Base-by-base conservation (phyloP, 2,888 invertebrate species). In the Cephus rjabovi region DNA sequence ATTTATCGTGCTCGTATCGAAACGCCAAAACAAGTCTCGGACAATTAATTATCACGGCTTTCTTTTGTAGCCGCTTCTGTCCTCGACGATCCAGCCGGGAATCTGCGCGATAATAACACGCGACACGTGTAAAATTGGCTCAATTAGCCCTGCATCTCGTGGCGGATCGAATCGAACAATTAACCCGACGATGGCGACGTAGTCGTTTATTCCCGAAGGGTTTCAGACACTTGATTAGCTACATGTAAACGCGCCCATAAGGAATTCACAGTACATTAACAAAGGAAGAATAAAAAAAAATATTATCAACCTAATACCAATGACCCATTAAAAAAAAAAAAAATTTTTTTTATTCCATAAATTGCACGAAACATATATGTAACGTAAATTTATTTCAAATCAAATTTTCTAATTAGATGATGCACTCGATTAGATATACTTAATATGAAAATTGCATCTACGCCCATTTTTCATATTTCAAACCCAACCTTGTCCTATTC, bases 41-140 rank as follows among this genome's bases (percentile, higher is more conserved):
- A 33, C 31, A 15, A 71, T 71, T 71, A 71, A 71, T 71, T 71
- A 31, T 71, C 71, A 71, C 71, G 71, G 71, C 33, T 71, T 12
- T 71, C 33, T 15, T 71, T 33, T 9, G 71, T 15, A 3, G 71
- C 71, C 31, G 31, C 11, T 23, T 12, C 70, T 12, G 70, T 33
- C 31, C 30, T 31, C 31, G 31, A 11, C 31, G 31, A 12, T 71
- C 40, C 23, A 6, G 23, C 0, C 40, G 40, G 40, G 40, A 23
- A 23, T 6, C 40, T 56, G 40, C 40, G 23, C 40, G 40, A 56
- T 56, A 56, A 56, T 56, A 56, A 56, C 6, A 9, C 15, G 31
- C 71, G 71, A 71, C 33, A 71, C 71, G 71, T 71, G 71, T 71
- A 71, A 71, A 71, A 71, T 71, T 33, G 71, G 9, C 71, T 12